Base-by-base conservation (phyloP, 2,888 invertebrate genomes). In the Lasius fuliginosus region DNA sequence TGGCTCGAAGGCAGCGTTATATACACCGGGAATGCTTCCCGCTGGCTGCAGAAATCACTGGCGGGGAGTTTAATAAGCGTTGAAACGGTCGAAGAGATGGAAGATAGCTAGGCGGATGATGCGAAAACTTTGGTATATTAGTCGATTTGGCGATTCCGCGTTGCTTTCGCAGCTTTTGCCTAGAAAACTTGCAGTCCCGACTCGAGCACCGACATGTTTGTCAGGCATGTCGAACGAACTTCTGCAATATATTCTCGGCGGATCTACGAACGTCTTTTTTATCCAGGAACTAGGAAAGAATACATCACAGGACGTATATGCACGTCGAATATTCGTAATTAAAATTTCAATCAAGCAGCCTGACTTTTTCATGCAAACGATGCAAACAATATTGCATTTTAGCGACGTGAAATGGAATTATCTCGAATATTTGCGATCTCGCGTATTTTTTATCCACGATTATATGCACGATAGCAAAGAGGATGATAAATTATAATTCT, bases 71-170 rank as follows among this genome's bases (percentile, higher is more conserved):
- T 94, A 94, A 94, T 94, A 94, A 94, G 94, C 93, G 93, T 91
- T 91, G 90, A 92, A 93, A 93, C 92, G 90, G 91, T 89, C 89
- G 90, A 90, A 92, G 92, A 93, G 92, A 92, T 91, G 88, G 93
- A 93, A 94, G 93, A 94, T 94, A 92, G 92, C 92, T 91, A 91
- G 91, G 88, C 90, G 92, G 94, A 94, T 94, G 94, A 94, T 94
- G 94, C 93, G 94, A 94, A 94, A 95, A 94, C 94, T 95, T 94
- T 93, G 93, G 93, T 94, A 93, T 94, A 94, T 94, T 93, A 94
- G 93, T 92, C 91, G 93, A 93, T 94, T 93, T 92, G 93, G 92
- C 93, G 94, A 94, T 94, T 71, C 92, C 93, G 89, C 83, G 91
- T 87, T 92, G 92, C 92, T 93, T 94, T 88, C 92, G 92, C 93